Base-by-base conservation (phyloP, 2,797 vertebrate species). In the Gadopsis bispinosus region DNA sequence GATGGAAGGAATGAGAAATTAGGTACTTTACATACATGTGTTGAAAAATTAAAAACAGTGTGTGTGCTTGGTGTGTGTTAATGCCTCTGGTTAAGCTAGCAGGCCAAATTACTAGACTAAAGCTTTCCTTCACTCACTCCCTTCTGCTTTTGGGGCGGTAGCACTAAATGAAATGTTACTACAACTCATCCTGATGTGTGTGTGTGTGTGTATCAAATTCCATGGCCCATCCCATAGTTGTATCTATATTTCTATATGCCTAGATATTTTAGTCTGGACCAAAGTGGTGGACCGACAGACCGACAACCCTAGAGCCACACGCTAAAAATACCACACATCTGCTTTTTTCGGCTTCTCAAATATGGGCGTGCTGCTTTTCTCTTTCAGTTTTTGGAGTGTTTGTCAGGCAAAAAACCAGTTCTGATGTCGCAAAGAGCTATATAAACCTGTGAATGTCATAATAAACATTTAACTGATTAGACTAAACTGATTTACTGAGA, bases 41-140 rank as follows among this genome's bases (percentile, higher is more conserved):
- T 31, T 4, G 3, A 33, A 31, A 53, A 37, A 41, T 0, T 62
- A 6, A 43, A 58, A 43, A 43, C 9, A 35, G 17, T 53, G 37
- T 33, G 68, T 63, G 37, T 56, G 45, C 13, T 71, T 39, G 67
- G 41, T 77, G 75, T 85, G 67, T 81, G 76, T 81, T 22, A 11
- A 59, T 0, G 58, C 43, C 75, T 88, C 53, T 79, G 83, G 22
- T 70, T 89, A 91, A 86, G 51, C 68, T 60, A 17, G 53, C 12
- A 82, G 87, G 93, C 91, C 90, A 92, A 26, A 26, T 26, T 26
- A 84, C 67, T 9, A 26, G 47, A 87, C 80, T 55, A 81, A 89
- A 87, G 78, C 75, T 69, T 67, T 73, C 48, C 69, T 80, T 77
- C 81, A 86, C 75, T 89, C 68, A 84, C 75, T 75, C 73, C 63